These are phyloP conservation scores for Glandiceps talaboti DNA, from an alignment of 53 echinoderm and acorn worm genomes.

Conservation along the genomic window DNA sequence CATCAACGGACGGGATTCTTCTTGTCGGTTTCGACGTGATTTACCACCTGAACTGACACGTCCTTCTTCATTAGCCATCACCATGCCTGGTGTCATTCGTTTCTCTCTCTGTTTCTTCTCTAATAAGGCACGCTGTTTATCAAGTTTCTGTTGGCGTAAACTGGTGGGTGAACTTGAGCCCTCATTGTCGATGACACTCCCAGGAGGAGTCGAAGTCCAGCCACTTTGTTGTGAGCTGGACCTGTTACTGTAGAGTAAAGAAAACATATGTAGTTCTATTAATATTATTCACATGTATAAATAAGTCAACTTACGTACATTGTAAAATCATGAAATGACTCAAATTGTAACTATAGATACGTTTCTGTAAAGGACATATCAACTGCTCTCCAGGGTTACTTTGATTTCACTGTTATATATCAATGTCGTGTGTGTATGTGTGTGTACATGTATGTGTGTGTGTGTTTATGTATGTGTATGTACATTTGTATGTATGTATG, in stretches of 20 bases:
- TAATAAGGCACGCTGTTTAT: slow-evolving; percentile 93
- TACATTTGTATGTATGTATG: too few relatives aligned
- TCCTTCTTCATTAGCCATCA: slow-evolving; percentile 76
- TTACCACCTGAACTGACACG: slow-evolving; percentile 81
- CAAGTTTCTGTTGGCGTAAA: slow-evolving; percentile 86
- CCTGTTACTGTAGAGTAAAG: neutral
- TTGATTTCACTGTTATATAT: too few relatives aligned
- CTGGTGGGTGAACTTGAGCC: slow-evolving; percentile 44
- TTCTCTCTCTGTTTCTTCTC: slow-evolving; percentile 62
- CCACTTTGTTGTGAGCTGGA: neutral
- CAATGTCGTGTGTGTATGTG: too few relatives aligned
- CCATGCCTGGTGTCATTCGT: slow-evolving; percentile 86
- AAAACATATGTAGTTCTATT: too few relatives aligned
- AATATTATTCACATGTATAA: too few relatives aligned
- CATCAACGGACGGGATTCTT: slow-evolving; percentile 76
- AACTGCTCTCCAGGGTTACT: too few relatives aligned
- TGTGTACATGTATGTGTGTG: too few relatives aligned
- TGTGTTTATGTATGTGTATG: too few relatives aligned
- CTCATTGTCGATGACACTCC: slow-evolving; percentile 75
- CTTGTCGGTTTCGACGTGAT: slow-evolving; percentile 52
- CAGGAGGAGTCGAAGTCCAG: slow-evolving; percentile 54
- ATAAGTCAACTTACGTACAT: too few relatives aligned
- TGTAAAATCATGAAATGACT: too few relatives aligned
- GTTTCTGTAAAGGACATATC: too few relatives aligned
- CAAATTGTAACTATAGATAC: too few relatives aligned